Percentiles rank a stretch among this genome's conserved stretches.
Evolutionary conservation across 2,113 vertebrate genomes (phyloP).

Genomic region (Thoracochromis brauschi): DNA sequence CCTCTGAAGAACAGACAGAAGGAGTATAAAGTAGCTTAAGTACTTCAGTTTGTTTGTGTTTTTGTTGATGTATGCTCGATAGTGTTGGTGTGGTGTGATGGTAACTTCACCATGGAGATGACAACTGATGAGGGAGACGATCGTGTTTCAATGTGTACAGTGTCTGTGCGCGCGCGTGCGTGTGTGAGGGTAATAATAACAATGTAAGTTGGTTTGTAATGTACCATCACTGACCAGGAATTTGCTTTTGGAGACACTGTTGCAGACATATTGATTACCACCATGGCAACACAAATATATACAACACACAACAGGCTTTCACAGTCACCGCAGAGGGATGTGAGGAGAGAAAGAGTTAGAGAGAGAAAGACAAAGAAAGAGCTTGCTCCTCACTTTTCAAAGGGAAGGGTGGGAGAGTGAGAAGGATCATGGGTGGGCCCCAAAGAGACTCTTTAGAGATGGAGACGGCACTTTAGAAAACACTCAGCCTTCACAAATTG

Average conservation of each 20-base stretch:
- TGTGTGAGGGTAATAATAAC: not conserved
- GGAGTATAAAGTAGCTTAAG: not conserved
- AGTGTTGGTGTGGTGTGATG: not conserved
- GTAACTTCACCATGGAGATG: not conserved
- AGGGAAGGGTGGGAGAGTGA: constrained; percentile 18
- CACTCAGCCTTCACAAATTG: constrained; percentile 47
- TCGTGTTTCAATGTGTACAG: not conserved
- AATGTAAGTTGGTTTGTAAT: not conserved
- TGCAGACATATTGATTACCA: constrained; percentile 46
- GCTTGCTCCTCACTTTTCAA: constrained; percentile 37
- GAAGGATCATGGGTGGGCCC: constrained; percentile 52
- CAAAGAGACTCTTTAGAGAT: constrained; percentile 36
- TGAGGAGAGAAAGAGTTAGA: not conserved
- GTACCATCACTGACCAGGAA: constrained; percentile 21
- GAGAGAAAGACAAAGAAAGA: not conserved
- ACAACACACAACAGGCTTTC: constrained; percentile 19
- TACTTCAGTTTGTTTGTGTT: not conserved
- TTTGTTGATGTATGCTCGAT: not conserved
- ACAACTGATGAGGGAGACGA: not conserved
- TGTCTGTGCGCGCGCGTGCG: not conserved
- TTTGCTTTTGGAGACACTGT: constrained; percentile 40
- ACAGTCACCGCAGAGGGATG: not conserved
- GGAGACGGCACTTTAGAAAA: constrained; percentile 52
- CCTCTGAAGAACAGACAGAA: not conserved
- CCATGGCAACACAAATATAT: constrained; percentile 35